Evolutionary conservation across 1,140 invertebrate species (phyloP).

Genomic region (Bombus confusus): DNA sequence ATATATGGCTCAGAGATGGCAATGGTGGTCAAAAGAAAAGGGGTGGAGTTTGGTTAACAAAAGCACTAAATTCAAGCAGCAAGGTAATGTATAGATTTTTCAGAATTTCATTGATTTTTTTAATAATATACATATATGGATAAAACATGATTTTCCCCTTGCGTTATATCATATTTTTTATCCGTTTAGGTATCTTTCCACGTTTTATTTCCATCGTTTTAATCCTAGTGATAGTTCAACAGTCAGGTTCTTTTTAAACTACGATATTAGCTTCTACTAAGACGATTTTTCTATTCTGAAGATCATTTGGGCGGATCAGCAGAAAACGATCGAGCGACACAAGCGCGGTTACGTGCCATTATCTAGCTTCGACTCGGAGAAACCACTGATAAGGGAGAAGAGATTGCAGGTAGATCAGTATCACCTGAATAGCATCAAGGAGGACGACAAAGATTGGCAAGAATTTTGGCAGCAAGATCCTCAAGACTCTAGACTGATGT

Average conservation of each 20-base stretch:
- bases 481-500: conserved; percentile 76
- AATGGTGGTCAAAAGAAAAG: conserved; percentile 76
- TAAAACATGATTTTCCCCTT: no score
- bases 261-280: neutral
- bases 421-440: conserved; percentile 9
- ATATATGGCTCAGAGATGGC: conserved; percentile 82
- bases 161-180: no score
- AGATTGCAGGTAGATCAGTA: conserved; percentile 56
- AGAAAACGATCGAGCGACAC: conserved; percentile 83
- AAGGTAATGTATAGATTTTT: conserved; percentile 73
- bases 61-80: conserved; percentile 73
- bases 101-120: no score
- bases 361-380: conserved; percentile 67
- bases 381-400: conserved; percentile 73
- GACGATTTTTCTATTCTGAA: conserved; percentile 67
- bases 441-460: neutral
- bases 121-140: no score
- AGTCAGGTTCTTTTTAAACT: neutral
- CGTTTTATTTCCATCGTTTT: no score
- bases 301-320: conserved; percentile 89
- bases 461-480: neutral
- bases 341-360: conserved; percentile 82
- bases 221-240: neutral
- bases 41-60: conserved; percentile 64
- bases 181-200: no score